Evolutionary conservation across 2,113 vertebrate species (phyloP).

Genomic region (Protobothrops mucrosquamatus): DNA sequence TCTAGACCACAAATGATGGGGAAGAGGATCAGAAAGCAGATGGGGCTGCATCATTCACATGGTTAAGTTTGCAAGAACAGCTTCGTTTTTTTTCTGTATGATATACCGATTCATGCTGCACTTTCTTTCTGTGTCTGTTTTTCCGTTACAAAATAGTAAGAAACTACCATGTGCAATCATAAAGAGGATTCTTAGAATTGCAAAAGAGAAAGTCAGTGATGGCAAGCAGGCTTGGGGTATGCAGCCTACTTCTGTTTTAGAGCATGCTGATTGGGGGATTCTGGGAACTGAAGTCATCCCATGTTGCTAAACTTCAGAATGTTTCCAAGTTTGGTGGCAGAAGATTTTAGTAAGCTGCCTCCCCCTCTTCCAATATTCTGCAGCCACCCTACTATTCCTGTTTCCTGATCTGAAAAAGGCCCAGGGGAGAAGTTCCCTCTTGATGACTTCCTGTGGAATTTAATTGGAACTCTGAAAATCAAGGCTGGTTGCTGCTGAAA

Average conservation of each 20-base stretch:
- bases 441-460: background rate
- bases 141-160: background rate
- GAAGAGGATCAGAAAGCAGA: background rate
- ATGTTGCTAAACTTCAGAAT: background rate
- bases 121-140: background rate
- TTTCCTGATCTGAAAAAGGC: background rate
- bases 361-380: background rate
- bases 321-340: background rate
- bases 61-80: background rate
- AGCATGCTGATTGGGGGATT: background rate
- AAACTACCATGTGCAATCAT: background rate
- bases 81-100: too few species aligned
- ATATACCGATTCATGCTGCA: background rate
- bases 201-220: background rate
- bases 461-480: background rate
- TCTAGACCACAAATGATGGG: background rate
- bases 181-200: background rate
- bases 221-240: background rate
- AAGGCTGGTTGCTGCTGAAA: background rate
- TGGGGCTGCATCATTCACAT: background rate
- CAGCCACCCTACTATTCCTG: background rate
- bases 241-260: background rate
- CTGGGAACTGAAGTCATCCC: background rate
- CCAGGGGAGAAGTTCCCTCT: background rate
- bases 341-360: background rate